Percentiles rank a stretch among this genome's conserved stretches.
Conservation (phyloP, 2,888 invertebrate species). For the Sicus ferrugineus region DNA sequence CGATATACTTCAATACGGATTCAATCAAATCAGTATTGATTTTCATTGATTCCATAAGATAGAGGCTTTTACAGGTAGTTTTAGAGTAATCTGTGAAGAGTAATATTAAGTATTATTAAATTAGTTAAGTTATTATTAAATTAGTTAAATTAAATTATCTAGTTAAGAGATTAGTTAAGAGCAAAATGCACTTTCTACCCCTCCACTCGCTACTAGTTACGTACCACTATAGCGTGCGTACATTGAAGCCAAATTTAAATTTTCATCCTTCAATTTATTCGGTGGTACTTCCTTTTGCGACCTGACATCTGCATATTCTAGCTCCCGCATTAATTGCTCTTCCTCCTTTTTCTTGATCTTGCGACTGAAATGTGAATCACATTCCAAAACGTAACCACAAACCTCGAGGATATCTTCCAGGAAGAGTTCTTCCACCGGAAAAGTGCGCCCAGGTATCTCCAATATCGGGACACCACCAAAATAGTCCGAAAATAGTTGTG, state of each 20-base stretch:
- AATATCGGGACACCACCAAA: slow-evolving; percentile 80
- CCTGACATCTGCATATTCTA: slow-evolving; percentile 72
- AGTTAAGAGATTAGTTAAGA: not conserved
- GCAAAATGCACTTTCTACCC: not conserved
- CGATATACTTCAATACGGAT: slow-evolving; percentile 74
- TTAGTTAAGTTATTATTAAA: not conserved
- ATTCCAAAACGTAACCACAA: slow-evolving; percentile 70
- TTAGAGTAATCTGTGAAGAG: slow-evolving; percentile 68
- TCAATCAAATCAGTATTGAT: slow-evolving; percentile 82
- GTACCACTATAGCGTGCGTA: slow-evolving; percentile 72
- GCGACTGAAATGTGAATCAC: slow-evolving; percentile 69
- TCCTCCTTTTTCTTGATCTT: slow-evolving; percentile 71
- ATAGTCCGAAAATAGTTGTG: slow-evolving; percentile 83
- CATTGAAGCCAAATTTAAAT: slow-evolving; percentile 73
- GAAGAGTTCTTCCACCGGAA: slow-evolving; percentile 82
- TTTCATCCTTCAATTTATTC: slow-evolving; percentile 75
- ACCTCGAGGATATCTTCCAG: slow-evolving; percentile 82
- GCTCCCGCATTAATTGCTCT: slow-evolving; percentile 70
- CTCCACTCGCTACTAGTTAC: slow-evolving; percentile 36
- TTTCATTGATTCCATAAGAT: slow-evolving; percentile 78
- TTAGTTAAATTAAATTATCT: not conserved
- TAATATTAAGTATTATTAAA: too few relatives aligned
- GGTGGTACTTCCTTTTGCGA: slow-evolving; percentile 68
- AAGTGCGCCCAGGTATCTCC: slow-evolving; percentile 84
- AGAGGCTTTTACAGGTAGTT: slow-evolving; percentile 76